Conservation (phyloP, 2,113 vertebrate genomes). For the Meles meles region DNA sequence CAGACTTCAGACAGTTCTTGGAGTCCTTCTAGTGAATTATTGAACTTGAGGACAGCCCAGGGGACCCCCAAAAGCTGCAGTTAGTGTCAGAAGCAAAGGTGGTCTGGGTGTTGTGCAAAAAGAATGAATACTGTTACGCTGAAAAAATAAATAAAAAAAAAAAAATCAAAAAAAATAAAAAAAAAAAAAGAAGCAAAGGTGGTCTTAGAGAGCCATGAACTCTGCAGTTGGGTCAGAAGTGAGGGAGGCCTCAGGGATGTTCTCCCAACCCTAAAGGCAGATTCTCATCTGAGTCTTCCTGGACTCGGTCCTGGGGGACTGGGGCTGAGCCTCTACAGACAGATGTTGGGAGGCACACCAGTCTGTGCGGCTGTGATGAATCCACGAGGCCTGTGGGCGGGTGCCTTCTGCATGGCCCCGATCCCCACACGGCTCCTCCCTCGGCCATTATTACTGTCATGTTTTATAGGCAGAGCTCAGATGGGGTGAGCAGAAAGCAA, state of each 20-base stretch:
- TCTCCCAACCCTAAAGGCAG: too few relatives aligned
- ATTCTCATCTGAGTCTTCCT: neutral
- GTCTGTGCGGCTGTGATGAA: neutral
- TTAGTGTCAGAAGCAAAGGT: too few relatives aligned
- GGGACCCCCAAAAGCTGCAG: neutral
- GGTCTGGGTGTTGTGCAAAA: too few relatives aligned
- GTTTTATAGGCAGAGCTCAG: neutral
- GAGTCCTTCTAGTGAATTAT: too few relatives aligned
- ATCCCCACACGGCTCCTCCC: fast-evolving
- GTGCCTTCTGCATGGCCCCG: fast-evolving
- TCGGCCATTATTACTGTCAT: fast-evolving
- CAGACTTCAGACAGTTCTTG: neutral
- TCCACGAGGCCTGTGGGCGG: fast-evolving
- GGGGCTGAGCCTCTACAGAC: fast-evolving
- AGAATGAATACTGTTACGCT: too few relatives aligned
- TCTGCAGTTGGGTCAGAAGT: neutral
- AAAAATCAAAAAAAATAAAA: too few relatives aligned
- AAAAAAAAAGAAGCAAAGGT: too few relatives aligned
- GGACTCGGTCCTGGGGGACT: neutral
- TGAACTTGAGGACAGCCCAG: neutral
- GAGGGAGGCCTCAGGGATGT: too few relatives aligned
- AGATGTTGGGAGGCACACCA: neutral
- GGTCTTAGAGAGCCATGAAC: neutral
- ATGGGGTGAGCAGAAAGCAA: neutral
- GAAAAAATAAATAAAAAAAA: too few relatives aligned